Conservation (phyloP, 2,888 invertebrate species). For the Brenthis ino region DNA sequence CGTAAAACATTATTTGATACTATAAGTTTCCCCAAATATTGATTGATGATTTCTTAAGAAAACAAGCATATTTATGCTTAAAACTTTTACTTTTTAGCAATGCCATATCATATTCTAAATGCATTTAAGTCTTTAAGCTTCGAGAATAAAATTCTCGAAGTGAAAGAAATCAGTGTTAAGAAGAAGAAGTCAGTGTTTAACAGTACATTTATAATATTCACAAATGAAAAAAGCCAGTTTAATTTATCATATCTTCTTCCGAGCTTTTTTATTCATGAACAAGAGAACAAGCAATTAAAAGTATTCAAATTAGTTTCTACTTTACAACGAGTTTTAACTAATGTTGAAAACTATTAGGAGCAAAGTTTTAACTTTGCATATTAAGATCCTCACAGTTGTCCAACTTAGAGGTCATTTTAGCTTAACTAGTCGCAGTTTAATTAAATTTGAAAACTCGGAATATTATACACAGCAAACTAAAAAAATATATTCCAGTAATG, state of each 20-base stretch:
- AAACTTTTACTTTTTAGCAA: too few relatives aligned
- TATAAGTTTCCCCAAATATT: too few relatives aligned
- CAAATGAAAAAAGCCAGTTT: neutral
- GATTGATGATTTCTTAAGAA: too few relatives aligned
- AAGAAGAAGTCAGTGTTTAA: neutral
- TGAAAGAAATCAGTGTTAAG: too few relatives aligned
- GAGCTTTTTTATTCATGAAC: conserved; percentile 5
- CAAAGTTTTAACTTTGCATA: conserved; percentile 33
- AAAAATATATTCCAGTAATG: neutral
- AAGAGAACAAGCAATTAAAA: conserved; percentile 18
- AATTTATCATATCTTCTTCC: neutral
- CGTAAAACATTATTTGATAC: neutral
- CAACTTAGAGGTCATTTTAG: conserved; percentile 32
- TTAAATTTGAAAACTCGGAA: conserved; percentile 21
- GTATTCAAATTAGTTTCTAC: conserved; percentile 26
- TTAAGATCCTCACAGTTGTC: conserved; percentile 34
- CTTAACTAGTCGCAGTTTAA: conserved; percentile 22
- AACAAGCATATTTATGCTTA: too few relatives aligned
- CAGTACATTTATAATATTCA: neutral
- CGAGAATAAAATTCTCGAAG: too few relatives aligned
- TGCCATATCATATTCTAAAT: too few relatives aligned
- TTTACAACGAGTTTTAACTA: conserved; percentile 30
- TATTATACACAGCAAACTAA: neutral
- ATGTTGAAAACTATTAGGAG: conserved; percentile 32
- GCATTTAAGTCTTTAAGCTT: too few relatives aligned